These are phyloP conservation scores for Podilymbus podiceps DNA, from an alignment of 2,113 vertebrate genomes.

Conservation along the genomic window DNA sequence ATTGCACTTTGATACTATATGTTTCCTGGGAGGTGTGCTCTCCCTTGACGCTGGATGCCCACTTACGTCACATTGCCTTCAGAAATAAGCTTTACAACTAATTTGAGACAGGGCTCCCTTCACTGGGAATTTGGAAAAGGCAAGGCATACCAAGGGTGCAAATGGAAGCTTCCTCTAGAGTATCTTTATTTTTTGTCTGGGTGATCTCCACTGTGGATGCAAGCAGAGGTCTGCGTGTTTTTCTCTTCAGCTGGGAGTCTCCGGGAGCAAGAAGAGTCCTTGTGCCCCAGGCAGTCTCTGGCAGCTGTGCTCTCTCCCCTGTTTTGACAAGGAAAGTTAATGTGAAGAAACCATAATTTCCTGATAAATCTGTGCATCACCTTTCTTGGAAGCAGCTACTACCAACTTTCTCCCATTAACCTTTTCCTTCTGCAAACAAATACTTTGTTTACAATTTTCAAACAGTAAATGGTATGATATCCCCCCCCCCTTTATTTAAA, in stretches of 20 bases:
- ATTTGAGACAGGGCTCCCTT: neutral
- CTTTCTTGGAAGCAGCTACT: neutral
- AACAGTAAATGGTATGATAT: neutral
- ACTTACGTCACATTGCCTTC: rapidly evolving
- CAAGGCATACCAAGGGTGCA: rapidly evolving
- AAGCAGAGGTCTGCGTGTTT: neutral
- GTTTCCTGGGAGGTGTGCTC: neutral
- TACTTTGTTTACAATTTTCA: neutral
- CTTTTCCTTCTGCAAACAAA: neutral
- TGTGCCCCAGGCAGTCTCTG: rapidly evolving
- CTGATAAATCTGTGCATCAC: neutral
- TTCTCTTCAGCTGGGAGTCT: neutral
- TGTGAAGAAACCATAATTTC: neutral
- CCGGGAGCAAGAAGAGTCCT: neutral
- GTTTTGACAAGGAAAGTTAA: neutral
- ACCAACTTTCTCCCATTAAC: neutral
- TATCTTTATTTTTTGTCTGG: neutral
- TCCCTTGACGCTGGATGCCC: neutral
- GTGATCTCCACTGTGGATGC: neutral
- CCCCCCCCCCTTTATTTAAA: too few relatives aligned
- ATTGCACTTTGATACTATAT: rapidly evolving
- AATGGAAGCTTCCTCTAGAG: neutral
- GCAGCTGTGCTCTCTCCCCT: neutral
- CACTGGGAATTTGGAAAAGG: neutral
- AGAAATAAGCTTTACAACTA: neutral